Percentiles rank a stretch among this genome's conserved stretches.
Conservation (phyloP, 2,888 invertebrate genomes). For the Allacma fusca region DNA sequence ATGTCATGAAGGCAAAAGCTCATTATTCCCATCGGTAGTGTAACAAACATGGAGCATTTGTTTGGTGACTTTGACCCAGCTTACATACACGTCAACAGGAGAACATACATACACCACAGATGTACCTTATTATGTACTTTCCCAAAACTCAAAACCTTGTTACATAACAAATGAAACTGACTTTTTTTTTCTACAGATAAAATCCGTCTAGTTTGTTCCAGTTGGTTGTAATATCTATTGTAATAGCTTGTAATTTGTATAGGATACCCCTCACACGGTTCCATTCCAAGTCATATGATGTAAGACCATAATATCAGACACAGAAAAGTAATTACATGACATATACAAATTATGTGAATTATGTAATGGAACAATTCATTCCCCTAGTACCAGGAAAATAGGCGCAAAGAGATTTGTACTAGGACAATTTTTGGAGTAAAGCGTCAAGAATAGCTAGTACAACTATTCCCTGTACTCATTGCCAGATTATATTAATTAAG, state of each 20-base stretch:
- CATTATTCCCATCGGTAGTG: neutral
- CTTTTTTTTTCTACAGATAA: neutral
- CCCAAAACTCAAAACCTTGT: neutral
- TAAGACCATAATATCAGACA: neutral
- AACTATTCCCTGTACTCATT: no score
- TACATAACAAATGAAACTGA: slow-evolving; percentile 15
- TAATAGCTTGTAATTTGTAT: no score
- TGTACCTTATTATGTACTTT: no score
- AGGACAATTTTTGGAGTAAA: no score
- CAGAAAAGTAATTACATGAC: neutral
- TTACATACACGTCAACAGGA: neutral
- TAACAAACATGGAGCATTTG: neutral
- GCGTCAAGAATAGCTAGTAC: no score
- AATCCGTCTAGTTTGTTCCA: no score
- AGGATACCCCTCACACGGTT: no score
- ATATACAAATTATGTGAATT: no score
- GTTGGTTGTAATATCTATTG: no score
- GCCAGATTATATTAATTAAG: no score
- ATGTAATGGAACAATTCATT: neutral
- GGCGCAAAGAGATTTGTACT: no score
- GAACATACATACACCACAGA: neutral
- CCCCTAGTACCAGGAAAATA: neutral
- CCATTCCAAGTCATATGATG: neutral
- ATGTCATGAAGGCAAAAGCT: neutral
- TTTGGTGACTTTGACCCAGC: slow-evolving; percentile 10